These are phyloP conservation scores for Phortica okadai DNA, from an alignment of 2,888 invertebrate species.

Conservation along the genomic window DNA sequence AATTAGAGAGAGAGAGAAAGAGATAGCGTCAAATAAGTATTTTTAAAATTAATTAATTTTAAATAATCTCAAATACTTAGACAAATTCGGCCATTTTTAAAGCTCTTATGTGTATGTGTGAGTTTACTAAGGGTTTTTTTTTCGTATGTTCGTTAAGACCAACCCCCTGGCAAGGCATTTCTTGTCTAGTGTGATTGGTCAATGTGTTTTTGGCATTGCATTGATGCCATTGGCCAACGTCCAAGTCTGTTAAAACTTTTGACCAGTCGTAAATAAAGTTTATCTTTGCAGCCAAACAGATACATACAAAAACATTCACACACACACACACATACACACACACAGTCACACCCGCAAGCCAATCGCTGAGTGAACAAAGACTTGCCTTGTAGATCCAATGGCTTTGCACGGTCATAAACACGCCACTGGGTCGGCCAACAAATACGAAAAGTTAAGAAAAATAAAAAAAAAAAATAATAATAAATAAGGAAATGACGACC, in stretches of 20 bases:
- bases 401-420: not conserved
- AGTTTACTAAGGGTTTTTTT: no score
- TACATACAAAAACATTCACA: slow-evolving; percentile 40
- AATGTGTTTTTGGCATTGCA: not conserved
- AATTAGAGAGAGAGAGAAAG: slow-evolving; percentile 33
- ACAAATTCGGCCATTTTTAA: not conserved
- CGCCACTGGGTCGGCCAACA: slow-evolving; percentile 19
- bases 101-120: slow-evolving; percentile 33
- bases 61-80: no score
- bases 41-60: not conserved
- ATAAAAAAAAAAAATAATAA: slow-evolving; percentile 32
- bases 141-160: no score
- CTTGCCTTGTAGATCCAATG: not conserved
- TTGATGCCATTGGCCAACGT: not conserved
- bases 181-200: not conserved
- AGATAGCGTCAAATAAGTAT: slow-evolving; percentile 10
- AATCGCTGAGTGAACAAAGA: no score
- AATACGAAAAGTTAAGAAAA: slow-evolving; percentile 53
- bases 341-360: no score
- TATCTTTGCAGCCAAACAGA: slow-evolving; percentile 53
- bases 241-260: slow-evolving; percentile 53
- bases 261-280: slow-evolving; percentile 72
- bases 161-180: slow-evolving; percentile 13
- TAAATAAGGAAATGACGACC: slow-evolving; percentile 56
- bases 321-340: not conserved